Percentiles rank a stretch among this genome's conserved stretches.
phyloP scores from a whole-genome alignment of 1,140 invertebrate species.

The Bombus terrestris region DNA sequence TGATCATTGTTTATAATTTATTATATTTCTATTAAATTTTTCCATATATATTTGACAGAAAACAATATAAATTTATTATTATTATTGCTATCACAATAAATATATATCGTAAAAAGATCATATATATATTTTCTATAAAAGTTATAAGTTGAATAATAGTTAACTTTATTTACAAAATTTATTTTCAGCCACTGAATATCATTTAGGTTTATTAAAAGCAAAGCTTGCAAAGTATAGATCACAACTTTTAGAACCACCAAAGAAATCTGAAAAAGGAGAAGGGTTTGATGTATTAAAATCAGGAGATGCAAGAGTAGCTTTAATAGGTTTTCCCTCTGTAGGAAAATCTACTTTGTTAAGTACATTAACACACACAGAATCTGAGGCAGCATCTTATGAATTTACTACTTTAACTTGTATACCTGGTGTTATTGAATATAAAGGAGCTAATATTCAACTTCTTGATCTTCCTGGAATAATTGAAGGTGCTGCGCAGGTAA shows the following conservation, averaged over 20 bases:
- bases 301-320: slow-evolving; percentile 98
- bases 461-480: slow-evolving; percentile 98
- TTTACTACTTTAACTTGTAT: slow-evolving; percentile 99
- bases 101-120: neutral
- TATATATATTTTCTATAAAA: neutral
- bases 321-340: slow-evolving; percentile 98
- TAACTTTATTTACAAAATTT: slow-evolving; percentile 33
- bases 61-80: neutral
- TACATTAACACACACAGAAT: slow-evolving; percentile 96
- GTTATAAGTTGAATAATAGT: slow-evolving; percentile 6
- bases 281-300: slow-evolving; percentile 99
- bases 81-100: neutral
- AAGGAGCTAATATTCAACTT: slow-evolving; percentile 98
- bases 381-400: slow-evolving; percentile 98
- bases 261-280: slow-evolving; percentile 98
- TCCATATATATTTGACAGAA: neutral
- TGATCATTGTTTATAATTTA: neutral
- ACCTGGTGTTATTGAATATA: slow-evolving; percentile 98
- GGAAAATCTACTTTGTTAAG: slow-evolving; percentile 98
- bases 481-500: slow-evolving; percentile 95
- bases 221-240: slow-evolving; percentile 99
- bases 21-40: neutral
- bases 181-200: slow-evolving; percentile 97
- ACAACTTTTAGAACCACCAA: slow-evolving; percentile 96
- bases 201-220: slow-evolving; percentile 98